Percentiles rank a stretch among this genome's conserved stretches.
Conservation (phyloP, 2,888 invertebrate genomes). For the Chymomyza amoena region DNA sequence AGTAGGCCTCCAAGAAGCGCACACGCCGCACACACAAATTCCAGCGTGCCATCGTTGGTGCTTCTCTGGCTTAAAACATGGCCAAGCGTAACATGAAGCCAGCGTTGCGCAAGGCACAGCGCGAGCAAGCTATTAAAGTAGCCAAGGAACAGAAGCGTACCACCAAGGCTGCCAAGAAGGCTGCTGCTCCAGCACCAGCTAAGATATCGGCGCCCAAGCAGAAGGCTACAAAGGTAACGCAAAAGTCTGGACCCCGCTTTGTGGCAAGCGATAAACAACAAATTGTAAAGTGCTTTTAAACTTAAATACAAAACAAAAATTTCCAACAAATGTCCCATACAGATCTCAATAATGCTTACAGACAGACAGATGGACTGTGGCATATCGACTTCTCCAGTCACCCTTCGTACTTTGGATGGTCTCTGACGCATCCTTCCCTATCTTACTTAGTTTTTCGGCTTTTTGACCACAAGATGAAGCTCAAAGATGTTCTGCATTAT, state of each 20-base stretch:
- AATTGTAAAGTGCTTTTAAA: conserved; percentile 44
- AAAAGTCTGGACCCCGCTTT: conserved; percentile 94
- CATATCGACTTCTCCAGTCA: no score
- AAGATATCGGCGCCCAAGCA: conserved; percentile 91
- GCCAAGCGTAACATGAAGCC: conserved; percentile 99
- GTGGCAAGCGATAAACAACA: conserved; percentile 95
- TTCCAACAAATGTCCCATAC: no score
- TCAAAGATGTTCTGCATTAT: no score
- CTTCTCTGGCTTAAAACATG: conserved; percentile 97
- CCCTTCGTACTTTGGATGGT: no score
- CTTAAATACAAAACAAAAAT: no score
- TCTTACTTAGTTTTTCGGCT: no score
- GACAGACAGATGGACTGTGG: no score
- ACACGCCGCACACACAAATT: conserved; percentile 96
- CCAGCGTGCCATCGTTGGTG: conserved; percentile 98
- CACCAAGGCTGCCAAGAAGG: conserved; percentile 91
- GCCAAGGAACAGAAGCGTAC: conserved; percentile 98
- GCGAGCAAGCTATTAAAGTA: conserved; percentile 98
- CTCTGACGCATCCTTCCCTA: no score
- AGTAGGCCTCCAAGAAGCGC: conserved; percentile 96
- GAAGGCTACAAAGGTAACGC: conserved; percentile 93
- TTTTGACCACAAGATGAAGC: no score
- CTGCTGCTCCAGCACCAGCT: conserved; percentile 84
- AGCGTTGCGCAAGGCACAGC: conserved; percentile 98
- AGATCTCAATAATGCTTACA: no score